These are phyloP conservation scores for Sebastes hubbsi DNA, from an alignment of 2,797 vertebrate species.

Conservation along the genomic window DNA sequence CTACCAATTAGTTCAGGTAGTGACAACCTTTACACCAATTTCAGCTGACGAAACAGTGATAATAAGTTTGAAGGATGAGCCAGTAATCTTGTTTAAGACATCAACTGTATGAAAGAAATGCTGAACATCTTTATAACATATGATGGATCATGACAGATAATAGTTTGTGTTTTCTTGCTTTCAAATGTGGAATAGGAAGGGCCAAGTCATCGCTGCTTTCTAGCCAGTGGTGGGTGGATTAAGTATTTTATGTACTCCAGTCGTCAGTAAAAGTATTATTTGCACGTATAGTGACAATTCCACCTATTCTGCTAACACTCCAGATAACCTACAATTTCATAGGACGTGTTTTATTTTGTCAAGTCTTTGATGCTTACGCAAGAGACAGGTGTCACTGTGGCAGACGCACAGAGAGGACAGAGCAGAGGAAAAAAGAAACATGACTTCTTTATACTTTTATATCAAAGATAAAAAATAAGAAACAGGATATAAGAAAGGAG, in stretches of 20 bases:
- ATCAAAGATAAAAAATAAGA: slow-evolving; percentile 52
- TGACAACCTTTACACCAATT: slow-evolving; percentile 2
- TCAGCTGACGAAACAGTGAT: background rate
- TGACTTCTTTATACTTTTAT: slow-evolving; percentile 49
- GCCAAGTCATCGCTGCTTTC: background rate
- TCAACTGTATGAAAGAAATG: background rate
- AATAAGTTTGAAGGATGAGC: background rate
- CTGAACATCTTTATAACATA: background rate
- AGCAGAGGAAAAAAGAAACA: slow-evolving; percentile 17
- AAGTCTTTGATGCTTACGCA: slow-evolving; percentile 45
- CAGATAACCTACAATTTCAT: slow-evolving; percentile 12
- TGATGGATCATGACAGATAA: background rate
- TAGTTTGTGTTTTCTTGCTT: background rate
- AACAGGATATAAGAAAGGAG: slow-evolving; percentile 23
- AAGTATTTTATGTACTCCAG: background rate
- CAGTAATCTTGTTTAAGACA: background rate
- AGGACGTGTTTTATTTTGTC: slow-evolving; percentile 25
- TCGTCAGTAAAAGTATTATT: background rate
- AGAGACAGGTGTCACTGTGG: slow-evolving; percentile 57
- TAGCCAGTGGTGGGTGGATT: background rate
- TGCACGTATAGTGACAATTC: background rate
- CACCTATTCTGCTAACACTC: background rate
- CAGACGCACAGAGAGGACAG: slow-evolving; percentile 33
- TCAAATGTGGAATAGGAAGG: background rate
- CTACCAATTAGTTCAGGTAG: background rate